Base-by-base conservation (phyloP, 2,113 vertebrate genomes). In the Taxidea taxus region DNA sequence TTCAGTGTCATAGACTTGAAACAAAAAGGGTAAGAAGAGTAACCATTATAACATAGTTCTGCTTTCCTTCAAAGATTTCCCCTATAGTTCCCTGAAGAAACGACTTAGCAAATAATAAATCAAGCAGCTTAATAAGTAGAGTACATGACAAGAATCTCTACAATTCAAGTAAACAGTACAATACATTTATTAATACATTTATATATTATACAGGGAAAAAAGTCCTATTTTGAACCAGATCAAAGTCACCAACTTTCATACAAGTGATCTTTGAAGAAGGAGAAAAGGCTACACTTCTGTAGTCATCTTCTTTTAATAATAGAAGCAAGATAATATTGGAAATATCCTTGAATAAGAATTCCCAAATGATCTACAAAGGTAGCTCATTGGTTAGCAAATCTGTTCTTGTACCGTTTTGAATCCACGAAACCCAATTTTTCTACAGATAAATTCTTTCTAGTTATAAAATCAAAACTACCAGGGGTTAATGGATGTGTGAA, bases 1-100 rank as follows among this genome's bases (percentile, higher is more conserved):
- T 99, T 99, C 99, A 99, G 99, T n/a, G 99, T 99, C 99, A 99
- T 99, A 23, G 99, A 99, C 99, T 99, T 98, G 68, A 93, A 97
- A 96, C 81, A 96, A 95, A 97, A n/a, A 95, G 1, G 12, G 11
- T 14, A 18, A 96, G 44, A 70, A 60, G 34, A 87, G 20, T 12
- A 60, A 58, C n/a, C 34, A 87, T 87, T 97, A 95, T 51, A 58
- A 44, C 3, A 77, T 12, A 77, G 66, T 60, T 13, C 34, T 11
- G 70, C 85, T 42, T 96, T 68, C 56, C 68, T 75, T 90, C 51
- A 94, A 83, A 29, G 58, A 86, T 44, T 66, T 39, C 54, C 54
- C 86, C 60, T n/a, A 4, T 54, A 68, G 9, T 39, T 88, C 42
- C 42, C 58, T 54, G 37, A 87, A 94, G 37, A 92, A 88, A 93